phyloP scores from a whole-genome alignment of 2,797 vertebrate species.

The Iguana delicatissima region DNA sequence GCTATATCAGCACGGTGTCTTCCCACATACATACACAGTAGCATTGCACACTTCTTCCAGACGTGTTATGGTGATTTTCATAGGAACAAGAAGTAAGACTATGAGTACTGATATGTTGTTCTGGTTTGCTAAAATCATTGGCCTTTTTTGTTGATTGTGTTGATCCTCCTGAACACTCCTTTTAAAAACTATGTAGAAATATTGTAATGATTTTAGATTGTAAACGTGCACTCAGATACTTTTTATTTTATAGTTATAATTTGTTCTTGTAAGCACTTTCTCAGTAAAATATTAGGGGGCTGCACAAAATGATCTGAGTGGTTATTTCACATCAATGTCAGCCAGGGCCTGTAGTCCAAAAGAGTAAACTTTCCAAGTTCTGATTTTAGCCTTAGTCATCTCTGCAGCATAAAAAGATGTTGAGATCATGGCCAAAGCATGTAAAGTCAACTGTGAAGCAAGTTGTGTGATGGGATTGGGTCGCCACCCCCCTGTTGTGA shows the following conservation, averaged over 20 bases:
- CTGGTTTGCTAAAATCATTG: neutral
- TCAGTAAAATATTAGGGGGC: neutral
- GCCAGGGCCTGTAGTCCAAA: neutral
- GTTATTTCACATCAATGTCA: neutral
- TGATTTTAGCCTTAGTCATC: neutral
- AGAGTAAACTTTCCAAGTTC: too few relatives aligned
- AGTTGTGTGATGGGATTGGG: neutral
- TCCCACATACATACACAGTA: neutral
- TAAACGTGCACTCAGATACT: neutral
- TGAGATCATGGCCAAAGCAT: neutral
- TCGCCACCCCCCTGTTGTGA: neutral
- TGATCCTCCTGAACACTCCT: neutral
- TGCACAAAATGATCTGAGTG: neutral
- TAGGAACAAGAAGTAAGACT: neutral
- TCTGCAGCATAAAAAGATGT: neutral
- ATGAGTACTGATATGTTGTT: neutral
- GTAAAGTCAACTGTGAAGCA: neutral
- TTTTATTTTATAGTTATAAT: neutral
- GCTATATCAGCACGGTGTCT: neutral
- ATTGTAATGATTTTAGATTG: neutral
- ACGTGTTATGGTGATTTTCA: too few relatives aligned
- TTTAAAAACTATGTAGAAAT: neutral
- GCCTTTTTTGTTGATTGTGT: neutral
- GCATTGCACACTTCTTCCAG: neutral
- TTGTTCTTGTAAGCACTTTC: neutral